Base-by-base conservation (phyloP, 2,888 invertebrate species). In the Rhopalosiphum nymphaeae region DNA sequence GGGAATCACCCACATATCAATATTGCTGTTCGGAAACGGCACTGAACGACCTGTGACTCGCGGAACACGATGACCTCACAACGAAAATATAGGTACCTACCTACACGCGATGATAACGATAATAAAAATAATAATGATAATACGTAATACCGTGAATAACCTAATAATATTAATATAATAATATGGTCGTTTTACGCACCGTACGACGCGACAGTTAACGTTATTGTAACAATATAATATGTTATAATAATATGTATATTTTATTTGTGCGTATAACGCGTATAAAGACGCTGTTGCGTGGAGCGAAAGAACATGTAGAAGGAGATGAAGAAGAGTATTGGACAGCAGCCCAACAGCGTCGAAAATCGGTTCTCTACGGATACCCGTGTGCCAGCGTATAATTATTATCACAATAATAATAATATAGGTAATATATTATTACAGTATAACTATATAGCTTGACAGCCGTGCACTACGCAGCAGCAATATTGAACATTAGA, bases 321-420 rank as follows among this genome's bases (percentile, higher is more conserved):
- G 21, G 11, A 26, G 29, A 36, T 0, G 67, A 36, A 5, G 90
- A 49, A 49, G 16, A 49, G 67, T 90, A 16, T n/a, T 11, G 25
- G 26, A 42, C 42, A 42, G 89, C 42, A 57, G 56, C 46, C 10
- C 44, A 91, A 56, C 56, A 56, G 91, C 91, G n/a, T 85, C 53
- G n/a, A 85, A 91, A 86, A 86, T 91, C 85, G 57, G 91, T 91
- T 91, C 46, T 91, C 85, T 56, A 91, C 91, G 86, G 86, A 84
- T 21, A 36, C n/a, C 25, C 78, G 78, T 78, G 78, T 78, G 78
- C 36, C 36, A 21, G 36, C 78, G 21, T 78, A 42, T 78, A 78
- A 78, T 42, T 78, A 78, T 78, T 78, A 78, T 78, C 36, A 42
- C 7, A 21, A n/a, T 67, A n/a, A 67, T 67, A 67, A 78, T 78